phyloP scores from a whole-genome alignment of 2,113 vertebrate species.

The Antennarius striatus region DNA sequence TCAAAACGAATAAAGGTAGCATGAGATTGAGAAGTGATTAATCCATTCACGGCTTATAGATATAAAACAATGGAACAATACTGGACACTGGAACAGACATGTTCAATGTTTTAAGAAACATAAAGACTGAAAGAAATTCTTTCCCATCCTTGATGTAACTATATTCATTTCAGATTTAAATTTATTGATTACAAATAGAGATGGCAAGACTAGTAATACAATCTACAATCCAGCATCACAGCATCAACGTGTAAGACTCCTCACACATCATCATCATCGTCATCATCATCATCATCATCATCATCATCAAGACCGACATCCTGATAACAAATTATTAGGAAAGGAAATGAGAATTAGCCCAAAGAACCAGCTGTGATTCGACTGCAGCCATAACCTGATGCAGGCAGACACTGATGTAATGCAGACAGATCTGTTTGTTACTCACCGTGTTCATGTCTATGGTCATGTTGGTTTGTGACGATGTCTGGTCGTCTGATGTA shows the following conservation, averaged over 20 bases:
- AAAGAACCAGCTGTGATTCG: not conserved
- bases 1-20: slow-evolving; percentile 29
- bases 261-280: too few species aligned
- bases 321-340: not conserved
- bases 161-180: too few species aligned
- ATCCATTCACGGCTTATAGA: slow-evolving; percentile 21
- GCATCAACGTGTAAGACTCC: too few species aligned
- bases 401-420: not conserved
- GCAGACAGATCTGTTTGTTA: not conserved
- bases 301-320: not conserved
- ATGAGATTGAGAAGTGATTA: slow-evolving; percentile 22
- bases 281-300: too few species aligned
- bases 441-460: slow-evolving; percentile 91
- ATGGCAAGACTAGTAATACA: too few species aligned
- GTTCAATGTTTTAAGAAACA: slow-evolving; percentile 15
- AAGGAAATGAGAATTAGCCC: not conserved
- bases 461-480: slow-evolving; percentile 83
- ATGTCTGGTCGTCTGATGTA: slow-evolving; percentile 82
- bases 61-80: slow-evolving; percentile 10
- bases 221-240: too few species aligned
- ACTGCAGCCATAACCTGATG: not conserved
- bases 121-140: not conserved
- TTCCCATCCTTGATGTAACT: too few species aligned
- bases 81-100: not conserved
- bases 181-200: too few species aligned